A percentile compares a stretch with the other conserved stretches of the same genome.
Evolutionary conservation across 2,888 invertebrate genomes (phyloP).

Genomic region (Erebia ligea): DNA sequence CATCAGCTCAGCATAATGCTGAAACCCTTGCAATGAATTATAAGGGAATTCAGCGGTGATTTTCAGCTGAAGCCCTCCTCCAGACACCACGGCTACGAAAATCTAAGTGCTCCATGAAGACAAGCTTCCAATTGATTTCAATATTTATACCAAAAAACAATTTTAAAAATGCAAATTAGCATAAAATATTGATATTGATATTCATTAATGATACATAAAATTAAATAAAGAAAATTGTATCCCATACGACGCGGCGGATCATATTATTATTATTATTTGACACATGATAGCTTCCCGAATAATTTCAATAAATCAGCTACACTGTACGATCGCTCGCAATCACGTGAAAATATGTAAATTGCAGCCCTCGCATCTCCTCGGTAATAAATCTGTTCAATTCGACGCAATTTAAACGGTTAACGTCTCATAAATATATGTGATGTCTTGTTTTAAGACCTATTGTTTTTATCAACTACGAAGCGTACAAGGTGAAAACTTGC

Average conservation of each 20-base stretch:
- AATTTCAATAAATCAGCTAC: constrained; percentile 16
- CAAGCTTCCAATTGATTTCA: no score
- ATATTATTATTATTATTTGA: constrained; percentile 4
- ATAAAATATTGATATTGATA: no score
- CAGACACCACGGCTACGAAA: no score
- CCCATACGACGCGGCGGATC: not conserved
- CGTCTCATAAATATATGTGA: constrained; percentile 4
- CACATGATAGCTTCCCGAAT: constrained; percentile 12
- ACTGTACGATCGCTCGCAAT: constrained; percentile 12
- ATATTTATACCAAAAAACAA: no score
- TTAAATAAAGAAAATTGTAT: constrained; percentile 9
- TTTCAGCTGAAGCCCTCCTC: no score
- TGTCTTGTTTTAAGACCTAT: not conserved
- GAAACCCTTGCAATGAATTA: no score
- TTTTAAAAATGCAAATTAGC: no score
- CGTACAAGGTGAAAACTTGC: no score
- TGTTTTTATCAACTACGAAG: not conserved
- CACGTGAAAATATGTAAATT: constrained; percentile 24
- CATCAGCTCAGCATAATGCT: no score
- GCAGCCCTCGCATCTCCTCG: constrained; percentile 8
- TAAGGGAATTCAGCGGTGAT: no score
- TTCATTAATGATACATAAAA: not conserved
- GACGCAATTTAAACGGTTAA: constrained; percentile 15
- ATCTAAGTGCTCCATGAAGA: no score
- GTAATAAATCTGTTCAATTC: constrained; percentile 22